Evolutionary conservation across 2,797 vertebrate genomes (phyloP).

Genomic region (Enteromius thamalakanensis): DNA sequence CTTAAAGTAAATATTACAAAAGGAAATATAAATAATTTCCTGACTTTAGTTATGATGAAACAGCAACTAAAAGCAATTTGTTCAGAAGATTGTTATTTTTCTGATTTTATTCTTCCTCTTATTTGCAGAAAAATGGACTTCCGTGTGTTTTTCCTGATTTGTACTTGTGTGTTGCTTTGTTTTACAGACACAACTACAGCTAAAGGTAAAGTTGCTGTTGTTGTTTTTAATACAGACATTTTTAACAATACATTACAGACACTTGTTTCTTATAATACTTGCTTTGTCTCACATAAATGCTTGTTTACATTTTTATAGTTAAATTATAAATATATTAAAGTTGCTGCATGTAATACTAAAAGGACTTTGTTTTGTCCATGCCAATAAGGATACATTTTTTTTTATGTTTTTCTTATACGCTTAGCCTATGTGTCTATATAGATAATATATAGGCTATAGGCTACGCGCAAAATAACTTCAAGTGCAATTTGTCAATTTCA

Average conservation of each 20-base stretch:
- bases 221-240: background rate
- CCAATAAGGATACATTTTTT: background rate
- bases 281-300: background rate
- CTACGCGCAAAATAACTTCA: background rate
- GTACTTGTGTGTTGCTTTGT: background rate
- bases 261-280: background rate
- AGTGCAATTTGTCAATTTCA: background rate
- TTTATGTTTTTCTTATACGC: background rate
- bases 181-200: background rate
- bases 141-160: background rate
- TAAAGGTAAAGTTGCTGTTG: constrained; percentile 8
- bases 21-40: background rate
- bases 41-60: background rate
- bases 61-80: background rate
- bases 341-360: background rate
- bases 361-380: background rate
- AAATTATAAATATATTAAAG: background rate
- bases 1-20: too few relatives aligned
- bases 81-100: background rate
- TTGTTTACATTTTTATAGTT: background rate
- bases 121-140: constrained; percentile 8
- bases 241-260: background rate
- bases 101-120: background rate
- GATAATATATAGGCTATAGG: too few relatives aligned
- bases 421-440: too few relatives aligned